Percentiles rank a stretch among this genome's conserved stretches.
phyloP scores from a whole-genome alignment of 1,140 invertebrate genomes.

The Scylla paramamosain region DNA sequence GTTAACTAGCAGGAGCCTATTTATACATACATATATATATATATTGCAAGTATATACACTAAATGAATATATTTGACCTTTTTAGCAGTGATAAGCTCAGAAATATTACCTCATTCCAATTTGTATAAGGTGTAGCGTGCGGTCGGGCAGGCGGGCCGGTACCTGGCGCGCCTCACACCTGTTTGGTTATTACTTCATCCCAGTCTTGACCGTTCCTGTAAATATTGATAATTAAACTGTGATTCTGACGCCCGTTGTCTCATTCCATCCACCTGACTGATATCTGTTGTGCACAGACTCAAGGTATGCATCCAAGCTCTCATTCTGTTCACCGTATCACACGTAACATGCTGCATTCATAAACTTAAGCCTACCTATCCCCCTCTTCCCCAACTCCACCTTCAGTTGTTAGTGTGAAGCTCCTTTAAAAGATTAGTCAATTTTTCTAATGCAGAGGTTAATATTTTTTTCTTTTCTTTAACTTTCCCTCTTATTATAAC shows the following conservation, averaged over 20 bases:
- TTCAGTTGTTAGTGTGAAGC: too few species aligned
- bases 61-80: constrained; percentile 68
- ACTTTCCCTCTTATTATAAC: too few species aligned
- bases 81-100: constrained; percentile 70
- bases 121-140: constrained; percentile 55
- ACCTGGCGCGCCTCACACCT: not conserved
- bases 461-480: too few species aligned
- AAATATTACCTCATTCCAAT: constrained; percentile 67
- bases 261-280: not conserved
- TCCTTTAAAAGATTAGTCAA: too few species aligned
- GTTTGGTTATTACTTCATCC: constrained; percentile 64
- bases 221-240: constrained; percentile 71
- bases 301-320: too few species aligned
- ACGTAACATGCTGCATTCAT: too few species aligned
- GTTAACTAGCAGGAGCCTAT: constrained; percentile 61
- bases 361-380: too few species aligned
- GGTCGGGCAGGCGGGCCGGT: not conserved
- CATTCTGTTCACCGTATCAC: too few species aligned
- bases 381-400: too few species aligned
- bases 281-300: too few species aligned
- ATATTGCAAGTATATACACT: constrained; percentile 38
- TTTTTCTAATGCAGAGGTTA: too few species aligned
- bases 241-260: constrained; percentile 58
- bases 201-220: constrained; percentile 71
- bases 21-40: constrained; percentile 41